These are phyloP conservation scores for Amia ocellicauda DNA, from an alignment of 2,113 vertebrate genomes.

Conservation along the genomic window DNA sequence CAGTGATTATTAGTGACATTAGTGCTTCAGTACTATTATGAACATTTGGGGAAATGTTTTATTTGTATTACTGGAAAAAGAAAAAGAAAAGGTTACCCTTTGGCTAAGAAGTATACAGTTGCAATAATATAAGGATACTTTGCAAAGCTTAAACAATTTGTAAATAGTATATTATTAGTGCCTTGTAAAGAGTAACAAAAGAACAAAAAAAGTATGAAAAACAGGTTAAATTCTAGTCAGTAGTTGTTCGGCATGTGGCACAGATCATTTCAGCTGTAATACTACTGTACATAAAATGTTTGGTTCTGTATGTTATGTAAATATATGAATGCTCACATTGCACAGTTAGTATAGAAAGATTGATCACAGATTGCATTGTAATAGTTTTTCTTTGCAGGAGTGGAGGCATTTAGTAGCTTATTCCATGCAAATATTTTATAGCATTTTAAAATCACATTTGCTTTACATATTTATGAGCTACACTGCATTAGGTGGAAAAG, in stretches of 20 bases:
- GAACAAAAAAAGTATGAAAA: slow-evolving; percentile 32
- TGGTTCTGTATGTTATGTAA: slow-evolving; percentile 47
- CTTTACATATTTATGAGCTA: slow-evolving; percentile 39
- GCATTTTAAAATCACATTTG: slow-evolving; percentile 49
- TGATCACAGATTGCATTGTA: slow-evolving; percentile 63
- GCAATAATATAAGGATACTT: background rate
- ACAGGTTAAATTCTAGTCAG: slow-evolving; percentile 37
- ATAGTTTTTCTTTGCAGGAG: slow-evolving; percentile 54
- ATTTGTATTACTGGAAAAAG: slow-evolving; percentile 59
- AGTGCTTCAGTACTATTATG: slow-evolving; percentile 31
- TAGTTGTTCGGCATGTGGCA: slow-evolving; percentile 29
- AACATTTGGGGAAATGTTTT: slow-evolving; percentile 22
- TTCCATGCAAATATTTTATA: slow-evolving; percentile 50
- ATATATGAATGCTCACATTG: slow-evolving; percentile 73
- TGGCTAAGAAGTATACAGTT: slow-evolving; percentile 7
- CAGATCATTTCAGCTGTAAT: slow-evolving; percentile 24
- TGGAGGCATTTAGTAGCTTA: slow-evolving; percentile 47
- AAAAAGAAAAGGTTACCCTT: slow-evolving; percentile 28
- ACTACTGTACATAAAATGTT: slow-evolving; percentile 22
- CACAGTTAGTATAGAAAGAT: slow-evolving; percentile 69
- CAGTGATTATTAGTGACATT: no score
- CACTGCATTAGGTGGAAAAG: slow-evolving; percentile 25
- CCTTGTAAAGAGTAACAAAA: no score
- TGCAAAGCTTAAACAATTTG: slow-evolving; percentile 35
- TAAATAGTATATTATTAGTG: slow-evolving; percentile 51